Evolutionary conservation across 2,113 vertebrate species (phyloP).

Genomic region (Python bivittatus): DNA sequence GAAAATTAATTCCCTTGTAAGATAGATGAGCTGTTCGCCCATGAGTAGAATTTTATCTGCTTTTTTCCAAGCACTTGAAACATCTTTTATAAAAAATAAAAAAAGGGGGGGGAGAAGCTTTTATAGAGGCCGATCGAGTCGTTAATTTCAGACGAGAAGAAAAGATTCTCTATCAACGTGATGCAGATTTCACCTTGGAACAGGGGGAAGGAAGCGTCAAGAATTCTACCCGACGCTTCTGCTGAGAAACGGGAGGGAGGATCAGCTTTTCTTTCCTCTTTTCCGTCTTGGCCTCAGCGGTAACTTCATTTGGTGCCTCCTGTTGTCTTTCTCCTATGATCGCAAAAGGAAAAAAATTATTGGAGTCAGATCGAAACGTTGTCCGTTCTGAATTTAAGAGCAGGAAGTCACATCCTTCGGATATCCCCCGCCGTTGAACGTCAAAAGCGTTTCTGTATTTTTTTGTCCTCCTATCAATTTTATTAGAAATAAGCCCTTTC

Average conservation of each 20-base stretch:
- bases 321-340: conserved; percentile 40
- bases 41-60: conserved; percentile 72
- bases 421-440: conserved; percentile 3
- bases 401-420: neutral
- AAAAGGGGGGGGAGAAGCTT: conserved; percentile 54
- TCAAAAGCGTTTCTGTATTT: neutral
- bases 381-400: conserved; percentile 49
- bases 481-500: neutral
- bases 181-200: conserved; percentile 44
- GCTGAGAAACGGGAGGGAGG: conserved; percentile 46
- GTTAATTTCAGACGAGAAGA: conserved; percentile 47
- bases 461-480: conserved; percentile 4
- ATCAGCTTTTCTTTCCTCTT: conserved; percentile 2
- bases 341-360: conserved; percentile 41
- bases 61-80: conserved; percentile 76
- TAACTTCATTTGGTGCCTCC: conserved; percentile 40
- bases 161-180: conserved; percentile 46
- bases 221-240: conserved; percentile 41
- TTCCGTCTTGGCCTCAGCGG: conserved; percentile 24
- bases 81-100: conserved; percentile 73
- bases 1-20: conserved; percentile 45
- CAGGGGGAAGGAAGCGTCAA: conserved; percentile 44
- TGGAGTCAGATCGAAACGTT: conserved; percentile 40
- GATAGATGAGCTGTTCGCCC: conserved; percentile 64
- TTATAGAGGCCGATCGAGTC: conserved; percentile 68